Percentiles rank a stretch among this genome's conserved stretches.
Conservation (phyloP, 2,113 vertebrate species). For the Thermophis baileyi region DNA sequence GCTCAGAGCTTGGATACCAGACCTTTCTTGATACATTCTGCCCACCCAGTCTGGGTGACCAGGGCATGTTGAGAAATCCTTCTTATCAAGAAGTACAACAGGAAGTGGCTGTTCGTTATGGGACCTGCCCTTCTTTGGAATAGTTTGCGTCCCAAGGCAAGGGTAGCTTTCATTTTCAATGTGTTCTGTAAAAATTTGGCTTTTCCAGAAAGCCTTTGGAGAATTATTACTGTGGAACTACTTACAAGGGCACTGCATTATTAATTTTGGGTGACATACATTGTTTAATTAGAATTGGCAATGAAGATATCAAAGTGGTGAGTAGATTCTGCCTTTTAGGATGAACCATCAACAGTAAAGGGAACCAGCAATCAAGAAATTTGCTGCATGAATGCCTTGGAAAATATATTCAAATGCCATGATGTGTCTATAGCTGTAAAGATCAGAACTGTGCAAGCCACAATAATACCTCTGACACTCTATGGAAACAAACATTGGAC, state of each 20-base stretch:
- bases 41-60: background rate
- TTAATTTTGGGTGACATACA: background rate
- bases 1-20: background rate
- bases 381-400: background rate
- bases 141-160: background rate
- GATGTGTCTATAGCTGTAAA: background rate
- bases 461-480: background rate
- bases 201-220: background rate
- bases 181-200: background rate
- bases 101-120: background rate
- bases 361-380: background rate
- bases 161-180: background rate
- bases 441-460: background rate
- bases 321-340: background rate
- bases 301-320: background rate
- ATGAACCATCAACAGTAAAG: background rate
- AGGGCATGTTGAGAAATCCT: background rate
- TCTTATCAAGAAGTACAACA: background rate
- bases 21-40: background rate
- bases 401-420: background rate
- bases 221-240: background rate
- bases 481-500: background rate
- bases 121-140: background rate
- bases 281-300: background rate
- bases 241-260: background rate